phyloP scores from a whole-genome alignment of 2,797 vertebrate species.

The Pangasius larnaudii region DNA sequence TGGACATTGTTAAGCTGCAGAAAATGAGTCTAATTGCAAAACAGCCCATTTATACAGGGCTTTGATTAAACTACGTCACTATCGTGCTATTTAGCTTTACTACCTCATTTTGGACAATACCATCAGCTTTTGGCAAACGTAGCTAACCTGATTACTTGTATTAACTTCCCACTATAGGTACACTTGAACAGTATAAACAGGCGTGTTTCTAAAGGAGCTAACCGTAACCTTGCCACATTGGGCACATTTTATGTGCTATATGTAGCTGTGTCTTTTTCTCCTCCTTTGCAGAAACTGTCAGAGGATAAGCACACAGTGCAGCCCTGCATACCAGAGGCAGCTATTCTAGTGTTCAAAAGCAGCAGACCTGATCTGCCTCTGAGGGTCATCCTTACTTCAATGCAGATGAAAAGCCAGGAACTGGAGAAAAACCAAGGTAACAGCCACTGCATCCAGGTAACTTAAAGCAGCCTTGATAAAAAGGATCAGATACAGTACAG shows the following conservation, averaged over 20 bases:
- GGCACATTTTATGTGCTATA: neutral
- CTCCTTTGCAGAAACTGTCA: slow-evolving; percentile 84
- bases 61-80: neutral
- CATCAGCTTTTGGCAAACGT: neutral
- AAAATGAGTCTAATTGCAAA: slow-evolving; percentile 18
- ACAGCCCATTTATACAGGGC: neutral
- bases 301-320: slow-evolving; percentile 88
- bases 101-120: neutral
- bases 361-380: slow-evolving; percentile 84
- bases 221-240: neutral
- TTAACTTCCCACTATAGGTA: neutral
- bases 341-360: slow-evolving; percentile 84
- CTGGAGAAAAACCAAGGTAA: slow-evolving; percentile 50
- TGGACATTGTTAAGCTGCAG: slow-evolving; percentile 5
- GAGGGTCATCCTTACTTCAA: slow-evolving; percentile 91
- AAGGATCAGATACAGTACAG: neutral
- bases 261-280: slow-evolving; percentile 29
- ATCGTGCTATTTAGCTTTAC: neutral
- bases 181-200: neutral
- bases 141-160: neutral
- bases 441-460: neutral
- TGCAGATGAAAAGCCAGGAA: slow-evolving; percentile 83
- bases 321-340: slow-evolving; percentile 83
- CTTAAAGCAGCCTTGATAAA: neutral
- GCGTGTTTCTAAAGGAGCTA: neutral